phyloP scores from a whole-genome alignment of 1,140 invertebrate genomes.

The Hycleus cichorii region DNA sequence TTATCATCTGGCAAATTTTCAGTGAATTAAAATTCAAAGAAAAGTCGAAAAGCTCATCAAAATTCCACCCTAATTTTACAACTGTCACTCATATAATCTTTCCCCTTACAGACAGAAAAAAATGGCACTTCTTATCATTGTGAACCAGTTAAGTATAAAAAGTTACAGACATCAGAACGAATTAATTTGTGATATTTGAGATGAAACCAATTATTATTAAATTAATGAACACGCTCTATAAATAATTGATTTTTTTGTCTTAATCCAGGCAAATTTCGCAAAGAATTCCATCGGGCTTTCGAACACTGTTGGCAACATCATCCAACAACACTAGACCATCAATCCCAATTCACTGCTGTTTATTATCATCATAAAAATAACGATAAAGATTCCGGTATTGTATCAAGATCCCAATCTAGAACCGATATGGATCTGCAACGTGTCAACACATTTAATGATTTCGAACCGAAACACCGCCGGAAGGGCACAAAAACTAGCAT shows the following conservation, averaged over 20 bases:
- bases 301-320: slow-evolving; percentile 13
- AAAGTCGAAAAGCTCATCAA: no score
- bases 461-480: slow-evolving; percentile 8
- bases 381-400: slow-evolving; percentile 6
- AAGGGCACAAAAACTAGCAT: slow-evolving; percentile 6
- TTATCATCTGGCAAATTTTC: no score
- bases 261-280: slow-evolving; percentile 30
- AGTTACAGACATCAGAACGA: not conserved
- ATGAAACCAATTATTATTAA: not conserved
- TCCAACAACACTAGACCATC: not conserved
- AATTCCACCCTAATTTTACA: no score
- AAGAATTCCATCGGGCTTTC: slow-evolving; percentile 28
- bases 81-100: no score
- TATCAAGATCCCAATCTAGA: slow-evolving; percentile 5
- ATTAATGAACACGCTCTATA: not conserved
- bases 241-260: slow-evolving; percentile 1
- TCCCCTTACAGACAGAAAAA: no score
- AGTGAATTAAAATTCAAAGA: no score
- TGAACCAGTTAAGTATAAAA: not conserved
- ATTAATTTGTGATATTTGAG: not conserved
- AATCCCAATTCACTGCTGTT: slow-evolving; percentile 10
- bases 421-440: slow-evolving; percentile 13
- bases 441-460: not conserved
- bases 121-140: not conserved
- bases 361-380: slow-evolving; percentile 8